phyloP scores from a whole-genome alignment of 1,140 invertebrate species.

The Papilio aristodemus region DNA sequence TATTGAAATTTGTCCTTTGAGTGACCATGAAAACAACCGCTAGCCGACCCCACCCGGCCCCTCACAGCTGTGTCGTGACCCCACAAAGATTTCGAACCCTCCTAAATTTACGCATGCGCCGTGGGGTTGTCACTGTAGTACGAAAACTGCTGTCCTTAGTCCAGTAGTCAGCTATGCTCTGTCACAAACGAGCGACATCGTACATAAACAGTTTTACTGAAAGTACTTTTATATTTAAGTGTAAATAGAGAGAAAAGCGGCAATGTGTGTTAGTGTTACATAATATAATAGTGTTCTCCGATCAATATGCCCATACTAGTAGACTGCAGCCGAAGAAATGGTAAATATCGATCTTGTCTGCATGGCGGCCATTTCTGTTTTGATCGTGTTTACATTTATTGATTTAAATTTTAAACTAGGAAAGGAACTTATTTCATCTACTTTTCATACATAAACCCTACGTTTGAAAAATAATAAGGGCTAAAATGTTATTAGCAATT shows the following conservation, averaged over 20 bases:
- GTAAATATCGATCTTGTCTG: conserved; percentile 74
- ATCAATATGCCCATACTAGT: conserved; percentile 71
- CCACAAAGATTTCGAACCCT: conserved; percentile 66
- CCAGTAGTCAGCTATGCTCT: conserved; percentile 64
- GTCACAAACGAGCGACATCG: conserved; percentile 42
- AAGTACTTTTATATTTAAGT: conserved; percentile 35
- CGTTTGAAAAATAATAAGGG: background rate
- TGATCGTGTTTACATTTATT: conserved; percentile 1
- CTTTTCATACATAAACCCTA: background rate
- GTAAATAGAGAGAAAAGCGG: conserved; percentile 34
- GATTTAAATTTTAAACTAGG: background rate
- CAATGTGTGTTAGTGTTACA: conserved; percentile 65
- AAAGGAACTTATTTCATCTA: background rate
- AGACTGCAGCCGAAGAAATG: conserved; percentile 65
- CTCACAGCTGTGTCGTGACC: conserved; percentile 69
- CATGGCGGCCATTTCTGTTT: conserved; percentile 58
- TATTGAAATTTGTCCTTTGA: conserved; percentile 30
- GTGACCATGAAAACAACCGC: conserved; percentile 44
- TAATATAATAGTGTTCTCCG: conserved; percentile 47
- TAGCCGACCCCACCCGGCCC: conserved; percentile 42
- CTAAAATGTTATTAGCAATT: background rate
- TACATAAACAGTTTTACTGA: conserved; percentile 40
- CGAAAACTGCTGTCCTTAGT: conserved; percentile 53
- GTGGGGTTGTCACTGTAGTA: conserved; percentile 56
- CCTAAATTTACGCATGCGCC: conserved; percentile 72